These are phyloP conservation scores for Diplosoma virens DNA, from an alignment of 23 tunicate genomes.

Conservation along the genomic window DNA sequence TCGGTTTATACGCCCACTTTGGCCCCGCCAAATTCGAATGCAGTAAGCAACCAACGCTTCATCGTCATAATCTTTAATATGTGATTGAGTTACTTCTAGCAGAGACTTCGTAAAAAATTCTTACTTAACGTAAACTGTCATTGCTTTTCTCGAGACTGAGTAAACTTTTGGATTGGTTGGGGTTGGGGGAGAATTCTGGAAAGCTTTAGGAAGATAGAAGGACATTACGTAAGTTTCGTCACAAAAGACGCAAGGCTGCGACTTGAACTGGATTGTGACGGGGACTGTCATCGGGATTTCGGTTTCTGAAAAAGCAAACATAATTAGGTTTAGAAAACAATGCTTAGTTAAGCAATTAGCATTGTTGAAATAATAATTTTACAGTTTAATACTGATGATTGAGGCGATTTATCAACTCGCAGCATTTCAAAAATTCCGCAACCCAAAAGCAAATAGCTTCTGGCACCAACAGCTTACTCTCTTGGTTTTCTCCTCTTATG, in stretches of 20 bases:
- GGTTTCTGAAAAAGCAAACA: constrained; percentile 5
- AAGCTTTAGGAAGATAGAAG: constrained; percentile 42
- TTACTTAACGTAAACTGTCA: constrained; percentile 52
- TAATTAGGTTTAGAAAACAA: neutral
- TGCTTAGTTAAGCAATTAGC: neutral
- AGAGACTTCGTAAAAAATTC: too few species aligned
- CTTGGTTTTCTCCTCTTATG: constrained; percentile 42
- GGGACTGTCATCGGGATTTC: constrained; percentile 69
- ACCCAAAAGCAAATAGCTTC: neutral
- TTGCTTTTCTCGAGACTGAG: constrained; percentile 1
- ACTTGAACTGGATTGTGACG: constrained; percentile 6
- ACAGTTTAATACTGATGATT: neutral
- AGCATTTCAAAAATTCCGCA: neutral
- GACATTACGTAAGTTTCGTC: constrained; percentile 27
- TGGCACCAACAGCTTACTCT: constrained; percentile 26
- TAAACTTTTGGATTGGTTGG: constrained; percentile 36
- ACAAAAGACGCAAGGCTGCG: constrained; percentile 30
- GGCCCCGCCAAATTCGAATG: too few species aligned
- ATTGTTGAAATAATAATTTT: neutral
- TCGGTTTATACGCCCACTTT: too few species aligned
- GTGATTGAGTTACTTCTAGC: too few species aligned
- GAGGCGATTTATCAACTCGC: neutral
- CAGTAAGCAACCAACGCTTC: too few species aligned
- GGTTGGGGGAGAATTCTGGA: constrained; percentile 38
- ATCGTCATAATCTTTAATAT: too few species aligned